Evolutionary conservation across 1,140 invertebrate genomes (phyloP).

Genomic region (Latrodectus geometricus): DNA sequence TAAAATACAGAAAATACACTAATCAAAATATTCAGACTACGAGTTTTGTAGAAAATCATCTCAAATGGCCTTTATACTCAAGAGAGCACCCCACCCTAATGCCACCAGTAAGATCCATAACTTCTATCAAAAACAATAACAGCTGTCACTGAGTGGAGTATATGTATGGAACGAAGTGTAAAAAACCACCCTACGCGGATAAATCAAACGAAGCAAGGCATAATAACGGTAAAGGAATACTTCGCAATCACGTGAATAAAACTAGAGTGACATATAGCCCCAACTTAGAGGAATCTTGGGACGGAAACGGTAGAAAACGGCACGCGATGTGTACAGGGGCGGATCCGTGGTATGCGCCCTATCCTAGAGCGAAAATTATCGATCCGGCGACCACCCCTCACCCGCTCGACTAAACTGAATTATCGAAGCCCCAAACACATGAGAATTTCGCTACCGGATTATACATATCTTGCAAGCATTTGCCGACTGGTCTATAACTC

Average conservation of each 20-base stretch:
- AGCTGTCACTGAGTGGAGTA: background rate
- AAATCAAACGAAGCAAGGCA: background rate
- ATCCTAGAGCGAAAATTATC: slow-evolving; percentile 1
- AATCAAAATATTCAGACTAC: too few species aligned
- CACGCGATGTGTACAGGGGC: background rate
- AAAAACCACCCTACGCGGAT: background rate
- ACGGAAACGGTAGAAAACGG: background rate
- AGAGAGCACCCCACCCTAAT: background rate
- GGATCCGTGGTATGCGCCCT: background rate
- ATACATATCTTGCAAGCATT: background rate
- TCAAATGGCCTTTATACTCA: background rate
- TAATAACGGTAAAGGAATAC: background rate
- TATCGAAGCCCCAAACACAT: background rate
- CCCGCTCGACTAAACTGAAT: background rate
- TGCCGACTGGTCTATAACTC: background rate
- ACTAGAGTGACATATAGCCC: background rate
- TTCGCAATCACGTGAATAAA: background rate
- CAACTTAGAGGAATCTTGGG: background rate
- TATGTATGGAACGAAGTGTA: background rate
- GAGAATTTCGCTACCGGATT: background rate
- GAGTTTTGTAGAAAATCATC: too few species aligned
- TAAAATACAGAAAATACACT: too few species aligned
- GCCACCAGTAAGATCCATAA: background rate
- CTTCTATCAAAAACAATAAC: background rate
- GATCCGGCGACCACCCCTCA: background rate